Base-by-base conservation (phyloP, 2,888 invertebrate genomes). In the Folsomia manolachei region DNA sequence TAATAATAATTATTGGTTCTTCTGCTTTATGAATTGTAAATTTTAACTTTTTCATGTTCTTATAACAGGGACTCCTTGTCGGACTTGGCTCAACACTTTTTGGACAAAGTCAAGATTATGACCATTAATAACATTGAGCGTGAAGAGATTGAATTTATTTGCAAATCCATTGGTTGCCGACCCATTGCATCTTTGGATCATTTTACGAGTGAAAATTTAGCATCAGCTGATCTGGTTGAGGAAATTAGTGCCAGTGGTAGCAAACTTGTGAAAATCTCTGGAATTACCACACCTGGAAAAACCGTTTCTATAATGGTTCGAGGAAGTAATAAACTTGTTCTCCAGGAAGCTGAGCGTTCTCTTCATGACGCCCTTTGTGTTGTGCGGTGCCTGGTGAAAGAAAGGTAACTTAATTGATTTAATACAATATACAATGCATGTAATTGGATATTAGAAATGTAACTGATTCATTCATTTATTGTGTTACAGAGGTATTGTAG, bases 111-210 rank as follows among this genome's bases (percentile, higher is more conserved):
- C 84, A 99, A 99, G 85, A 95, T 97, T 70, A 92, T 99, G 91
- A 97, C 98, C 0, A 90, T 99, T 68, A 97, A 96, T 84, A 98
- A 99, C 83, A 89, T 99, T 71, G 99, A 99, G 84, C 89, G 99
- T 69, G 98, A 98, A 84, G 98, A 99, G 82, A 93, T 99, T 80
- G 95, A 98, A 82, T 98, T 97, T 84, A 91, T 99, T 23, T 97
- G 96, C 86, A 97, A 96, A 87, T 94, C 94, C 4, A 86, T 97
- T 26, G 91, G 91, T 25, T 97, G 97, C 83, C 89, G 96, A 66
- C 99, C 99, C 0, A 95, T 99, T 81, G 99, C 99, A 2, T 97
- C 97, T n/a, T 86, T 98, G 75, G 99, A 99, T 86, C 99, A 99
- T 84, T 99, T 99, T 84, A 88, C 91, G 0, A 87, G 97, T 19